Base-by-base conservation (phyloP, 2,888 invertebrate species). In the Blastobasis lacticolella region DNA sequence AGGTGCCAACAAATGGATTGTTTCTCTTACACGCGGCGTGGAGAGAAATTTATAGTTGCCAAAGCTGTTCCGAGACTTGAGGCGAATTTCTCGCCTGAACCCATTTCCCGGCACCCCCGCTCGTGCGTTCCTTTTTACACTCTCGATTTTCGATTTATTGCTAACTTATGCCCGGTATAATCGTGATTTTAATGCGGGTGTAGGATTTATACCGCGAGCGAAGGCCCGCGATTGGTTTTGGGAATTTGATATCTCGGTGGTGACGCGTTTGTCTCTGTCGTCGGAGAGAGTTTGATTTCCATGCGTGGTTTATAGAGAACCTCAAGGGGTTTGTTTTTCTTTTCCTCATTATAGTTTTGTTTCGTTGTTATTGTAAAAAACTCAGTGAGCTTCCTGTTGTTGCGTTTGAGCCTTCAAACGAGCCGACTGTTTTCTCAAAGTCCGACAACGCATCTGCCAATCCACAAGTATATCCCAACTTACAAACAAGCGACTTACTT, bases 181-280 rank as follows among this genome's bases (percentile, higher is more conserved):
- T 87, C 87, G 82, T 75, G 82, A 83, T 87, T 88, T 87, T 87
- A 88, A 88, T 85, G 83, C 79, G 55, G 63, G 53, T 64, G 56
- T 58, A 71, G 80, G 86, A 88, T 88, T 87, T 88, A 88, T 74
- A 69, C 60, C 78, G 73, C 71, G 74, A 73, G 71, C 71, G 71
- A 63, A 68, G 66, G 64, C 52, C 71, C 75, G 71, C 76, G 75
- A 82, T 82, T 81, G 82, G 75, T 75, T 81, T 77, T 71, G 76
- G 87, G 85, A 86, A 87, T 80, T 85, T 86, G 87, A 88, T 87
- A 86, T 83, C 85, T 83, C 78, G 69, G 83, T 66, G 71, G 80
- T 85, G 81, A 83, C 81, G 80, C 23, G 23, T 23, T 23, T 23
- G 23, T 23, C 23, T 23, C 23, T 23, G 23, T 23, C 23, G 23